phyloP scores from a whole-genome alignment of 2,113 vertebrate genomes.

The Galbula dea region DNA sequence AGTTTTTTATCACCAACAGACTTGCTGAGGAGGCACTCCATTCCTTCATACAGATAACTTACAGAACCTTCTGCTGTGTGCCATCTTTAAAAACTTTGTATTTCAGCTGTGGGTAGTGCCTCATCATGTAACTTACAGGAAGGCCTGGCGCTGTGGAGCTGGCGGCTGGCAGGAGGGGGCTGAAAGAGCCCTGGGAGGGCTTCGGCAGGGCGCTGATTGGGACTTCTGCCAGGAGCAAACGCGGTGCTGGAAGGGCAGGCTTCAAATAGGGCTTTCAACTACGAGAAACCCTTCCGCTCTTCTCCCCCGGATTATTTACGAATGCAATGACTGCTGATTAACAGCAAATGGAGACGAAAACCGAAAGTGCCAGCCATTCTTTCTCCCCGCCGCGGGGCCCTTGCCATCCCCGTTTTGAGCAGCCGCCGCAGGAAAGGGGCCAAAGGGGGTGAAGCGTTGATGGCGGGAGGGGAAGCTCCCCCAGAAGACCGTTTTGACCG shows the following conservation, averaged over 20 bases:
- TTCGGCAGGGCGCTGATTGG: no score
- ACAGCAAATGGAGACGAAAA: neutral
- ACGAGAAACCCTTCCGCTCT: rapidly evolving
- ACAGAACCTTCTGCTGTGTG: neutral
- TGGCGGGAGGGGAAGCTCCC: no score
- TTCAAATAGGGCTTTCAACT: rapidly evolving
- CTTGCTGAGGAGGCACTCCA: no score
- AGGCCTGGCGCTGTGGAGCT: neutral
- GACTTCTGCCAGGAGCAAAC: no score
- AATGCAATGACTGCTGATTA: neutral
- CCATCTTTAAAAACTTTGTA: no score
- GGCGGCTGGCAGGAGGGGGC: no score
- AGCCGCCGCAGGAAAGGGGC: no score
- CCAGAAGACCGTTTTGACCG: no score
- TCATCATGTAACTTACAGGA: rapidly evolving
- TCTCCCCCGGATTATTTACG: rapidly evolving
- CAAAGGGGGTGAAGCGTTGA: neutral
- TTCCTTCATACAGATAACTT: neutral
- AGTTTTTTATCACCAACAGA: no score
- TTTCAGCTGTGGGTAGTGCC: rapidly evolving
- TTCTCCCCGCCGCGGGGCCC: neutral
- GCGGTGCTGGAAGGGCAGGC: rapidly evolving
- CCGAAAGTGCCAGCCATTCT: no score
- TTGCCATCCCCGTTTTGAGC: neutral
- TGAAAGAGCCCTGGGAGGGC: neutral